These are phyloP conservation scores for Drosophila anceps DNA, from an alignment of 2,888 invertebrate genomes.

Conservation along the genomic window DNA sequence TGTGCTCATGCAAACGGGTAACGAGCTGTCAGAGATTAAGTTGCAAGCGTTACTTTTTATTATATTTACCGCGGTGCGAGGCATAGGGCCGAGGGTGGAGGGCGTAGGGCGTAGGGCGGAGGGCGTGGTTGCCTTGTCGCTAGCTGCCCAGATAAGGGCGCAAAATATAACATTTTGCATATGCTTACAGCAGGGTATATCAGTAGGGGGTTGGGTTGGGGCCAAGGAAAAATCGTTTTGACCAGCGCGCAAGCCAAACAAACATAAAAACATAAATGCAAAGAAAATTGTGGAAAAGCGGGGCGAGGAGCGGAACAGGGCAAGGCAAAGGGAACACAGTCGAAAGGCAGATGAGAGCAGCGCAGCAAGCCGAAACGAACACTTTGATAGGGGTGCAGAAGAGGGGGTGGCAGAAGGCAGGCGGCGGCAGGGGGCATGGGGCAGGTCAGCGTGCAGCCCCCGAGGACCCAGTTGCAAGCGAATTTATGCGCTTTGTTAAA, in stretches of 20 bases:
- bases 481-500: constrained; percentile 83
- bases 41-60: constrained; percentile 81
- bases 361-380: constrained; percentile 75
- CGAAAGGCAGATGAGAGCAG: constrained; percentile 77
- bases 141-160: constrained; percentile 70
- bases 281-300: constrained; percentile 11
- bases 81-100: background rate
- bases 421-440: background rate
- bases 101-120: constrained; percentile 10
- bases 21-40: constrained; percentile 83
- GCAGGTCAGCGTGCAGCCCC: constrained; percentile 56
- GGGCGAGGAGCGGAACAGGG: background rate
- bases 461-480: constrained; percentile 82
- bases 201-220: constrained; percentile 29
- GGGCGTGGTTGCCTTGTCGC: constrained; percentile 46
- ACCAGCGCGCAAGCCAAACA: constrained; percentile 71
- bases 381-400: constrained; percentile 38
- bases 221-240: constrained; percentile 77
- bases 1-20: constrained; percentile 81
- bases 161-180: constrained; percentile 78
- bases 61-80: constrained; percentile 67
- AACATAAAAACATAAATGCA: constrained; percentile 35
- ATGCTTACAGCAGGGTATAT: constrained; percentile 60
- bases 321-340: constrained; percentile 49
- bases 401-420: background rate